Percentiles rank a stretch among this genome's conserved stretches.
Evolutionary conservation across 2,888 invertebrate genomes (phyloP).

Genomic region (Cryptus viduatorius): DNA sequence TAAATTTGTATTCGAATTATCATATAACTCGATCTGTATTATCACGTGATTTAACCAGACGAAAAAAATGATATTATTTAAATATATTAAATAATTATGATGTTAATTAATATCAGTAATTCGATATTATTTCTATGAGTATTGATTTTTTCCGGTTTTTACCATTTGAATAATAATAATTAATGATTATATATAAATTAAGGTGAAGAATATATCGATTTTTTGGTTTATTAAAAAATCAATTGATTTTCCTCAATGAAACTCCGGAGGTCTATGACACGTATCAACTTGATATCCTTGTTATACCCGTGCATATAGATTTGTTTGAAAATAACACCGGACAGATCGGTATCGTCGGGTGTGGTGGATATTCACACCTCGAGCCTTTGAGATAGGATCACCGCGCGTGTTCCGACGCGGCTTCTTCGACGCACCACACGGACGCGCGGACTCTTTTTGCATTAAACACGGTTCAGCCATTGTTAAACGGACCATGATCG

Average conservation of each 20-base stretch:
- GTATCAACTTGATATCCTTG: slow-evolving; percentile 13
- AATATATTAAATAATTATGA: too few species aligned
- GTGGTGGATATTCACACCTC: slow-evolving; percentile 33
- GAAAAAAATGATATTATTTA: too few species aligned
- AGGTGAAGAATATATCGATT: background rate
- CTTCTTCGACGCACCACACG: slow-evolving; percentile 4
- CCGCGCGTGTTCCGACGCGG: slow-evolving; percentile 21
- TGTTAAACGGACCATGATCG: slow-evolving; percentile 25
- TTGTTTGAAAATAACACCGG: slow-evolving; percentile 17
- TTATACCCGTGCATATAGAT: background rate
- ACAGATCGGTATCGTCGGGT: slow-evolving; percentile 18
- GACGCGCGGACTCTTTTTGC: slow-evolving; percentile 7
- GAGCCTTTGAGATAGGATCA: slow-evolving; percentile 26
- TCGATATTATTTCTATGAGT: too few species aligned
- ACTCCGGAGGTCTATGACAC: background rate
- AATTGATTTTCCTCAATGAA: background rate
- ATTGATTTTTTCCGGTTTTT: background rate
- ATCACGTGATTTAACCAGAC: too few species aligned
- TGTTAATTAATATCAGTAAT: too few species aligned
- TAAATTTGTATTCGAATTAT: too few species aligned
- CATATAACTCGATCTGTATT: too few species aligned
- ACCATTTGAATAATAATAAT: background rate
- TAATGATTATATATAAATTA: too few species aligned
- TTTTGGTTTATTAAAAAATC: background rate
- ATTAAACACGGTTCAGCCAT: slow-evolving; percentile 10